Conservation (phyloP, 2,113 vertebrate species). For the Seriola rivoliana region DNA sequence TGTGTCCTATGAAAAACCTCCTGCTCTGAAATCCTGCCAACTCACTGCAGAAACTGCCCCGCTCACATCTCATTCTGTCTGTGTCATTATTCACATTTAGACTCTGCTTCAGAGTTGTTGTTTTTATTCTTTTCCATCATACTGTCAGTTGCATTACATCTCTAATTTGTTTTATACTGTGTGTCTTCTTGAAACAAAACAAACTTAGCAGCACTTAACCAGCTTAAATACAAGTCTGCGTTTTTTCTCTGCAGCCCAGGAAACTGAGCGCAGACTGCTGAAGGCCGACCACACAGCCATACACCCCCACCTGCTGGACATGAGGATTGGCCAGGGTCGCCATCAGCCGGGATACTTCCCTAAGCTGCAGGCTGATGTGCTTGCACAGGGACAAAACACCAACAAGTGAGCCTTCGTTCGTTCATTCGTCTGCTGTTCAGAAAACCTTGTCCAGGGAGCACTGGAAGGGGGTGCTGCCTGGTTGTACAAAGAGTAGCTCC, state of each 20-base stretch:
- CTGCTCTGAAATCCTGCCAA: constrained; percentile 58
- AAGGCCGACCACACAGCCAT: constrained; percentile 98
- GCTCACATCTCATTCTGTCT: background rate
- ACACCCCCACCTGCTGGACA: constrained; percentile 96
- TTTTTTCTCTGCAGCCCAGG: constrained; percentile 86
- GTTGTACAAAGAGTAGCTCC: background rate
- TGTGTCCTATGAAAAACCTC: constrained; percentile 49
- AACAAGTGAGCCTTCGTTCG: constrained; percentile 90
- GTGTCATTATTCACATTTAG: constrained; percentile 5
- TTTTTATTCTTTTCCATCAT: background rate
- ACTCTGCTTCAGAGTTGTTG: background rate
- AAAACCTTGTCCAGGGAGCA: background rate
- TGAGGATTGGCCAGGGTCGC: constrained; percentile 98
- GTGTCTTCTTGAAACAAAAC: background rate
- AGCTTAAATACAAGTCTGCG: background rate
- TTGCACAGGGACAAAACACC: constrained; percentile 90
- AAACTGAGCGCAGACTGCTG: constrained; percentile 91
- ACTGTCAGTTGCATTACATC: background rate
- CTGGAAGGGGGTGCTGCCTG: background rate
- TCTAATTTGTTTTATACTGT: background rate
- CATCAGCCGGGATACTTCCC: constrained; percentile 97
- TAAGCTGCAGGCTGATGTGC: constrained; percentile 93
- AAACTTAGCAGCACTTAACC: background rate
- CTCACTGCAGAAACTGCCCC: constrained; percentile 20
- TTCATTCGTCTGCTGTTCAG: background rate